These are phyloP conservation scores for Rhagologus leucostigma DNA, from an alignment of 2,113 vertebrate species.

Conservation along the genomic window DNA sequence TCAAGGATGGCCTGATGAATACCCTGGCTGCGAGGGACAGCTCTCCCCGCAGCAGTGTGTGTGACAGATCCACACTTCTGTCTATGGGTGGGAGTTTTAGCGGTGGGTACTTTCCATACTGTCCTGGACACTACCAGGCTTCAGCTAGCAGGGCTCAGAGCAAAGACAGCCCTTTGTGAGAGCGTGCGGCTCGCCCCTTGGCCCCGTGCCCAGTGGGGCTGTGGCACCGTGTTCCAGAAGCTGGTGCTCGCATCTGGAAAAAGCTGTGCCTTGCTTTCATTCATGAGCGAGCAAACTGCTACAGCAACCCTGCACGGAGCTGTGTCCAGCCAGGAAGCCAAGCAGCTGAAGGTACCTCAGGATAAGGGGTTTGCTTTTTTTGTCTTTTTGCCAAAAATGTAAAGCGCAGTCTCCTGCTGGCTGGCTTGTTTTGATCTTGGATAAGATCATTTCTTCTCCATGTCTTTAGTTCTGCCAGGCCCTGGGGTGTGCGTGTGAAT, in stretches of 20 bases:
- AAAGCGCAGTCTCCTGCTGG: neutral
- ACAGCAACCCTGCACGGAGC: neutral
- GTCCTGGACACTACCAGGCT: neutral
- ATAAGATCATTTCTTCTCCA: neutral
- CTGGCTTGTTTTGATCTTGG: neutral
- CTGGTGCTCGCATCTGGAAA: neutral
- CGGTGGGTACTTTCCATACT: rapidly evolving
- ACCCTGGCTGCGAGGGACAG: neutral
- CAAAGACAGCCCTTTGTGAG: neutral
- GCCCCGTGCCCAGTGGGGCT: neutral
- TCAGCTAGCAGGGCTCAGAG: neutral
- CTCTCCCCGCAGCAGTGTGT: neutral
- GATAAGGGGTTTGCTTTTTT: neutral
- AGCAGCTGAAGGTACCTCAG: neutral
- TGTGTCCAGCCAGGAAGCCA: neutral
- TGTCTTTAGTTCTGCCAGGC: neutral
- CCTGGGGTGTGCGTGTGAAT: neutral
- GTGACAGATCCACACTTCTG: neutral
- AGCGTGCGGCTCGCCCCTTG: neutral
- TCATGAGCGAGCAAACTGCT: rapidly evolving
- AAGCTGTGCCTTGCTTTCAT: neutral
- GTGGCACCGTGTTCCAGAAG: neutral
- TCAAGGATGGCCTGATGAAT: neutral
- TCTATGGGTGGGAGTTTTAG: rapidly evolving
- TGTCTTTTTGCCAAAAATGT: neutral